phyloP scores from a whole-genome alignment of 1,140 invertebrate species.

The Drosophila grimshawi region DNA sequence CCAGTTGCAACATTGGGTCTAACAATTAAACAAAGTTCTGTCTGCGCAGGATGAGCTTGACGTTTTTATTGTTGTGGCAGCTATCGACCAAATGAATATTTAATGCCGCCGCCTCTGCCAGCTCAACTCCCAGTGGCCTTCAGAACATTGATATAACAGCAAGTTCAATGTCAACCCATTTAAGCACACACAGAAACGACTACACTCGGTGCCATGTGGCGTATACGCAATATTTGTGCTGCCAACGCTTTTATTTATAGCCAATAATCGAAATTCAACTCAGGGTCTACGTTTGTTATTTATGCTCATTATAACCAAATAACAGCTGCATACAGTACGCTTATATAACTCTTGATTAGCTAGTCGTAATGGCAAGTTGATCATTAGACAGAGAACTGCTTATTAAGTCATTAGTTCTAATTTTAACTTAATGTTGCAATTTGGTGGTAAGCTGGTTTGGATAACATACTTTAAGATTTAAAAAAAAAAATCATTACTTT shows the following conservation, averaged over 20 bases:
- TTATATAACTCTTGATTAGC: conserved; percentile 35
- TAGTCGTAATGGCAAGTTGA: conserved; percentile 23
- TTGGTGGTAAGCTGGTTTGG: no score
- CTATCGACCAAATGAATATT: conserved; percentile 71
- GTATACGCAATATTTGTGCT: conserved; percentile 62
- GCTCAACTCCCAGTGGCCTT: conserved; percentile 49
- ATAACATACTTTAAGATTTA: no score
- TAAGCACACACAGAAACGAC: neutral
- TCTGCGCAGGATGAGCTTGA: conserved; percentile 31
- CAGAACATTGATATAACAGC: conserved; percentile 55
- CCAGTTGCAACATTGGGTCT: conserved; percentile 47
- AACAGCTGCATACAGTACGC: conserved; percentile 5
- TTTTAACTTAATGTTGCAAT: neutral
- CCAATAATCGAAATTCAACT: conserved; percentile 62
- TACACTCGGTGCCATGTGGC: conserved; percentile 31
- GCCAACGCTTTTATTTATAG: conserved; percentile 59
- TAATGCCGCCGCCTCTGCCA: conserved; percentile 51
- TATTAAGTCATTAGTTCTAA: conserved; percentile 17
- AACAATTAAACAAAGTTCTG: conserved; percentile 72
- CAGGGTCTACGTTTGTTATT: conserved; percentile 45
- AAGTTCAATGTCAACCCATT: conserved; percentile 73
- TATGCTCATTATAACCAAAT: conserved; percentile 46
- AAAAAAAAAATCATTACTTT: no score
- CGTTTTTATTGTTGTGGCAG: conserved; percentile 73
- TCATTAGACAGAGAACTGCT: conserved; percentile 6